Percentiles rank a stretch among this genome's conserved stretches.
Evolutionary conservation across 1,140 invertebrate genomes (phyloP).

Genomic region (Apis laboriosa): DNA sequence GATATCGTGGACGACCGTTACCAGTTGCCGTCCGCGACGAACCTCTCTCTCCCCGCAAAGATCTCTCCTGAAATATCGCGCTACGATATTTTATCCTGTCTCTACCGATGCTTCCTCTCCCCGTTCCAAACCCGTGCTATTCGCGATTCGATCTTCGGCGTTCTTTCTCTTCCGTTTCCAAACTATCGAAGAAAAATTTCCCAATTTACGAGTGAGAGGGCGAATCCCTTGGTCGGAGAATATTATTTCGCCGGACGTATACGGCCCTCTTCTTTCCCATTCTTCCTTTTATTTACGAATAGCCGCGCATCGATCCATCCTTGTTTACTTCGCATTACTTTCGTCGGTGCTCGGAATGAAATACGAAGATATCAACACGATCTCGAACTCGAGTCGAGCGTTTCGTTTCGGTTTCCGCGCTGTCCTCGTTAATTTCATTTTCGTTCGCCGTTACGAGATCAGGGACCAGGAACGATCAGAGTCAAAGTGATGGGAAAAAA

Average conservation of each 20-base stretch:
- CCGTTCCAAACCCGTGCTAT: too few relatives aligned
- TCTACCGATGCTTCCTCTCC: constrained; percentile 12
- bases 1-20: background rate
- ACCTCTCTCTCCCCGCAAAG: background rate
- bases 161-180: background rate
- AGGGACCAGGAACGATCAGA: background rate
- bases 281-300: background rate
- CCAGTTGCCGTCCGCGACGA: background rate
- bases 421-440: background rate
- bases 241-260: background rate
- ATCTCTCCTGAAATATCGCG: constrained; percentile 46
- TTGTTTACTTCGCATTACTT: background rate
- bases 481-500: too few relatives aligned
- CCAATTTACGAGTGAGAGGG: background rate
- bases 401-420: background rate
- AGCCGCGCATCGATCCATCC: constrained; percentile 17
- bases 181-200: constrained; percentile 9
- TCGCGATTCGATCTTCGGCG: constrained; percentile 22
- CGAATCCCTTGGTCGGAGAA: too few relatives aligned
- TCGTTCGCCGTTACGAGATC: background rate
- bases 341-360: background rate
- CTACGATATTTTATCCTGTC: constrained; percentile 53
- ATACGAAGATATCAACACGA: constrained; percentile 2
- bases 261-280: background rate
- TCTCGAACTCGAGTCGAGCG: background rate